Evolutionary conservation across 2,888 invertebrate genomes (phyloP).

Genomic region (Tromatobia lineatoria): DNA sequence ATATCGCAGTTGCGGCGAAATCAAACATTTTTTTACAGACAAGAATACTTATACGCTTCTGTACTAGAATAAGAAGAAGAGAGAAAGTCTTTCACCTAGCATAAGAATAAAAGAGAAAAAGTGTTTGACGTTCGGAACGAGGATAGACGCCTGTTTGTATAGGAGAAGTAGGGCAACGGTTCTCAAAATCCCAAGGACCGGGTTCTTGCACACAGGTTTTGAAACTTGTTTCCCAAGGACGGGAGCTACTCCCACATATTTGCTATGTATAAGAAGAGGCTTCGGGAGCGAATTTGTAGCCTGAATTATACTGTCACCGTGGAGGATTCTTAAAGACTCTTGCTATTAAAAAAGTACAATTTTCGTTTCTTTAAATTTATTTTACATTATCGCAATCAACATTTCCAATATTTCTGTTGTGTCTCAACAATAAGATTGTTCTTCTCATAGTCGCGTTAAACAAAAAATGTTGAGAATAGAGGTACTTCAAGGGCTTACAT

Average conservation of each 20-base stretch:
- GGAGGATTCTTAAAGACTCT: neutral
- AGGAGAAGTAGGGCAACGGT: slow-evolving; percentile 58
- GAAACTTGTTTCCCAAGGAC: slow-evolving; percentile 63
- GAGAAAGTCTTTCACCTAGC: slow-evolving; percentile 58
- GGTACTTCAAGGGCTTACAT: too few relatives aligned
- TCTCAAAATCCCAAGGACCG: slow-evolving; percentile 43
- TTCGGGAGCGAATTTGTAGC: neutral
- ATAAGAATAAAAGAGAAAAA: too few relatives aligned
- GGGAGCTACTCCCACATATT: slow-evolving; percentile 37
- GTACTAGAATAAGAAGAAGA: neutral
- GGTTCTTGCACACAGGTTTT: slow-evolving; percentile 10
- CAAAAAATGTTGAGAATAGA: too few relatives aligned
- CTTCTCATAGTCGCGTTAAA: too few relatives aligned
- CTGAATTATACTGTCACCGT: neutral
- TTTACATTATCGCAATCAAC: too few relatives aligned
- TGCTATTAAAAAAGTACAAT: too few relatives aligned
- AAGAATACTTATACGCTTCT: slow-evolving; percentile 13
- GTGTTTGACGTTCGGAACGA: neutral
- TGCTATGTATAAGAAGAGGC: slow-evolving; percentile 42
- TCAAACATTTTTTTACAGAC: neutral
- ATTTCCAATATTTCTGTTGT: too few relatives aligned
- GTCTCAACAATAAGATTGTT: too few relatives aligned
- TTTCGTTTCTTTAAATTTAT: too few relatives aligned
- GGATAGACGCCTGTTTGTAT: slow-evolving; percentile 5
- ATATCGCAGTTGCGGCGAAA: neutral